Conservation (phyloP, 2,113 vertebrate genomes). For the Ellobius talpinus region DNA sequence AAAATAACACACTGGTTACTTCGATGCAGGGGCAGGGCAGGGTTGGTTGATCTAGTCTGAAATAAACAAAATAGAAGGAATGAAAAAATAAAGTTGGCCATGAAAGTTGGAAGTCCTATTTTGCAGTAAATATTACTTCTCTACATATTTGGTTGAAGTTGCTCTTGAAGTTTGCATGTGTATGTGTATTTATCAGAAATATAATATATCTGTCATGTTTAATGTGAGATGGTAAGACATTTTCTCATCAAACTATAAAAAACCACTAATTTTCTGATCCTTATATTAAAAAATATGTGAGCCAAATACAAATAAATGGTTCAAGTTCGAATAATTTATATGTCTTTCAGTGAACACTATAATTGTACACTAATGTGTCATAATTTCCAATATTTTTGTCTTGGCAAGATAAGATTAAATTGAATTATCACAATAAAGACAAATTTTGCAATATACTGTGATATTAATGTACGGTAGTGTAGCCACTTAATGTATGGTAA, state of each 20-base stretch:
- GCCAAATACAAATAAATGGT: neutral
- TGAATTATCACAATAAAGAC: slow-evolving; percentile 33
- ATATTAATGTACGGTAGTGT: slow-evolving; percentile 53
- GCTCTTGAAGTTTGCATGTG: neutral
- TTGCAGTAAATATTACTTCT: neutral
- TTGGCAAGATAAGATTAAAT: neutral
- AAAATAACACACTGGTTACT: neutral
- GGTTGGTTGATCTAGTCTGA: neutral
- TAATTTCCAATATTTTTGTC: neutral
- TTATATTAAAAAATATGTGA: neutral
- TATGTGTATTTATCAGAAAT: neutral
- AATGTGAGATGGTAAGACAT: neutral
- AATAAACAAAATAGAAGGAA: slow-evolving; percentile 6
- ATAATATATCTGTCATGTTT: neutral
- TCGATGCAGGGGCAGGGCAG: neutral
- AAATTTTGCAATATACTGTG: neutral
- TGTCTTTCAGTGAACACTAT: neutral
- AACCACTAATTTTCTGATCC: neutral
- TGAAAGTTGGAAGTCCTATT: neutral
- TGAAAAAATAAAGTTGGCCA: neutral
- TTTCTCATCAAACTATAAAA: neutral
- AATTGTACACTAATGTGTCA: neutral
- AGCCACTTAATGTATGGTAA: slow-evolving; percentile 72
- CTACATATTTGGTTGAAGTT: neutral
- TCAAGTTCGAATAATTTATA: neutral